Percentiles rank a stretch among this genome's conserved stretches.
These are phyloP conservation scores for Sarcophaga variegata DNA, from an alignment of 2,888 invertebrate genomes.

Conservation along the genomic window DNA sequence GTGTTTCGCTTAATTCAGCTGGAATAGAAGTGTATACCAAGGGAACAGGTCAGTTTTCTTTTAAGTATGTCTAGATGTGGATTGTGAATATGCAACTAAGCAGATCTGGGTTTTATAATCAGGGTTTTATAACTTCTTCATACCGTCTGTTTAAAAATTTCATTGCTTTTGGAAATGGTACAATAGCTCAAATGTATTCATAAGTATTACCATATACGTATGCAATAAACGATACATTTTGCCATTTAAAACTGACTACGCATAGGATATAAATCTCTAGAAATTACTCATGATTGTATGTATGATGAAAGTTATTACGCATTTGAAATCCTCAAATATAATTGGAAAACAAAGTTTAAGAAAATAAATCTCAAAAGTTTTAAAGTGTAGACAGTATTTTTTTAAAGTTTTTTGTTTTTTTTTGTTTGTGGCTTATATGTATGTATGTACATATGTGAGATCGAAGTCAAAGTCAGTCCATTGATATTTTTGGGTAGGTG, in stretches of 20 bases:
- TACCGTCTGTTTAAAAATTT: too few species aligned
- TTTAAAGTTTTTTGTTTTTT: background rate
- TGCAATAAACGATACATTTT: too few species aligned
- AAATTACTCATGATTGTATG: conserved; percentile 1
- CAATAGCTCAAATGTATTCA: background rate
- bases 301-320: conserved; percentile 35
- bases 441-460: too few species aligned
- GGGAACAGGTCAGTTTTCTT: too few species aligned
- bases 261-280: conserved; percentile 11
- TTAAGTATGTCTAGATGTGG: too few species aligned
- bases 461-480: background rate
- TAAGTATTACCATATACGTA: background rate
- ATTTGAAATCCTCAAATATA: conserved; percentile 15
- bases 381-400: background rate
- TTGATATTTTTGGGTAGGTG: background rate
- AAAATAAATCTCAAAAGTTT: background rate
- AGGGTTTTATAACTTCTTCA: too few species aligned
- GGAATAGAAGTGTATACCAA: too few species aligned
- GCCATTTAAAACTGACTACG: too few species aligned
- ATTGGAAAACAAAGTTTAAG: background rate
- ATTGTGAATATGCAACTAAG: too few species aligned
- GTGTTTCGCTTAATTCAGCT: too few species aligned
- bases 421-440: background rate
- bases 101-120: too few species aligned
- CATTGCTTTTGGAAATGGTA: background rate